These are phyloP conservation scores for Gobionotothen gibberifrons DNA, from an alignment of 2,797 vertebrate species.

Conservation along the genomic window DNA sequence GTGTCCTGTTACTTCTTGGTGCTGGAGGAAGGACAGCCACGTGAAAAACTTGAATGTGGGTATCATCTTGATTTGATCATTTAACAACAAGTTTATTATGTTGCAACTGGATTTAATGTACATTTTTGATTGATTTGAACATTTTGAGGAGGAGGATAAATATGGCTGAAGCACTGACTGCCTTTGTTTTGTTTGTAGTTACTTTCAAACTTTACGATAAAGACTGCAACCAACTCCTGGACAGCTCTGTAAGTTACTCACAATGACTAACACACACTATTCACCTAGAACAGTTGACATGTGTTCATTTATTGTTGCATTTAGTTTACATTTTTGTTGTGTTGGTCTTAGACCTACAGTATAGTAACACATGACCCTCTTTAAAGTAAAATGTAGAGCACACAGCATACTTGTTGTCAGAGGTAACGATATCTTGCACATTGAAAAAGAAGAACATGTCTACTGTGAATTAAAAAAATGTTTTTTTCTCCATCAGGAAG, in stretches of 20 bases:
- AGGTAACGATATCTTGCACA: background rate
- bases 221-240: conserved; percentile 90
- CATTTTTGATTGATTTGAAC: background rate
- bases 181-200: conserved; percentile 78
- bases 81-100: conserved; percentile 9
- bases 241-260: conserved; percentile 87
- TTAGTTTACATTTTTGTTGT: background rate
- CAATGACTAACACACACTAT: background rate
- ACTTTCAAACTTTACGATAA: conserved; percentile 94
- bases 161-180: conserved; percentile 14
- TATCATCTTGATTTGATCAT: conserved; percentile 36
- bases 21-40: conserved; percentile 90
- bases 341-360: too few relatives aligned
- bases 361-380: too few relatives aligned
- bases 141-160: background rate
- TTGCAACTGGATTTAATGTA: background rate
- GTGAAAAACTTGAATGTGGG: conserved; percentile 93
- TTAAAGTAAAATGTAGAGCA: too few relatives aligned
- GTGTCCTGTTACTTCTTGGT: conserved; percentile 94
- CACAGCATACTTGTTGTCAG: too few relatives aligned
- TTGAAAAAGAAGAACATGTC: conserved; percentile 8
- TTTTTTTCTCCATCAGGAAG: conserved; percentile 83
- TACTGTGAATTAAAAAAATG: conserved; percentile 4
- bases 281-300: background rate
- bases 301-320: background rate